Evolutionary conservation across 2,888 invertebrate species (phyloP).

Genomic region (Macropis europaea): DNA sequence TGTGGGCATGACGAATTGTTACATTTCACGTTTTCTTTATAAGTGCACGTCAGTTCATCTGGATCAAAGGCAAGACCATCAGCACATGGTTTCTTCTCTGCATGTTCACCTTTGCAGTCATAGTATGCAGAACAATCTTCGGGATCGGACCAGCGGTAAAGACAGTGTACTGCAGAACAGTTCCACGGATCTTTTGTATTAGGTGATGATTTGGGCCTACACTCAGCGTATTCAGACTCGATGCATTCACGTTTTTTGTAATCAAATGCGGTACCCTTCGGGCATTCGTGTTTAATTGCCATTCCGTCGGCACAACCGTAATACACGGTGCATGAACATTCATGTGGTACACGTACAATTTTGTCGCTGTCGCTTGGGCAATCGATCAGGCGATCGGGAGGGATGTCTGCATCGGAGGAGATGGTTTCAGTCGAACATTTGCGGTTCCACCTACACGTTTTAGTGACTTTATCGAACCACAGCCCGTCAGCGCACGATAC

Average conservation of each 20-base stretch:
- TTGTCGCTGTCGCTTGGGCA: too few relatives aligned
- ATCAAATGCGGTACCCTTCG: conserved; percentile 42
- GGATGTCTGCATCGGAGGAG: too few relatives aligned
- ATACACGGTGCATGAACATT: conserved; percentile 53
- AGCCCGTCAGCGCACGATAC: neutral
- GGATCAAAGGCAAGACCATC: neutral
- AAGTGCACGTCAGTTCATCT: neutral
- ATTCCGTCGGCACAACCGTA: conserved; percentile 52
- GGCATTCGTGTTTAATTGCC: conserved; percentile 34
- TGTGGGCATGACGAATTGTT: neutral
- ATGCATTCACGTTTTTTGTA: conserved; percentile 39
- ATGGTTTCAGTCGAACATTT: too few relatives aligned
- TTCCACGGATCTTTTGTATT: too few relatives aligned
- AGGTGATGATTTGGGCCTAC: conserved; percentile 19
- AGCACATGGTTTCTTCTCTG: too few relatives aligned
- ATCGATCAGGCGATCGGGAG: too few relatives aligned
- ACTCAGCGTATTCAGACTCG: conserved; percentile 33
- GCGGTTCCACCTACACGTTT: conserved; percentile 6
- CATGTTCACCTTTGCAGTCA: too few relatives aligned
- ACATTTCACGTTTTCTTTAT: neutral
- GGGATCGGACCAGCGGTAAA: too few relatives aligned
- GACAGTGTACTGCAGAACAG: too few relatives aligned
- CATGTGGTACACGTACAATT: conserved; percentile 44
- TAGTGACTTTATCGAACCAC: neutral
- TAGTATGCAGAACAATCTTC: too few relatives aligned